These are phyloP conservation scores for Hypena proboscidalis DNA, from an alignment of 2,888 invertebrate species.

Conservation along the genomic window DNA sequence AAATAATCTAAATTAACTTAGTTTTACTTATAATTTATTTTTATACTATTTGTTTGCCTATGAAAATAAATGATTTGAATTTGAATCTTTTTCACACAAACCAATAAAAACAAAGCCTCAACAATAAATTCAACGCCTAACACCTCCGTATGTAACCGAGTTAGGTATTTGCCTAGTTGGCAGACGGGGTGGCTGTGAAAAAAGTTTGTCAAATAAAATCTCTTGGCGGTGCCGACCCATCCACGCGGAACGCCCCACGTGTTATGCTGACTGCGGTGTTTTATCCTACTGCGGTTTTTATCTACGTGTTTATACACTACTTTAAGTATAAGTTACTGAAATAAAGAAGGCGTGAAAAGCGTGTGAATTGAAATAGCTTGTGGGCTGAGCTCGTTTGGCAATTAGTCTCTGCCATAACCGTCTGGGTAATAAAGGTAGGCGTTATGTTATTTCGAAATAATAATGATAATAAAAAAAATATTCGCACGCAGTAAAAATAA, in stretches of 20 bases:
- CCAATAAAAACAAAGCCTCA: not conserved
- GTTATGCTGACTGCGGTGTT: slow-evolving; percentile 66
- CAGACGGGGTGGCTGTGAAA: slow-evolving; percentile 78
- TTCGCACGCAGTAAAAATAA: too few relatives aligned
- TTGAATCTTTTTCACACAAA: not conserved
- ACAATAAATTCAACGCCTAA: slow-evolving; percentile 7
- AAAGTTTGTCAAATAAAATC: slow-evolving; percentile 82
- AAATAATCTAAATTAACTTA: too few relatives aligned
- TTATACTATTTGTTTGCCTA: too few relatives aligned
- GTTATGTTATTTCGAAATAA: too few relatives aligned
- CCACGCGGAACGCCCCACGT: slow-evolving; percentile 67
- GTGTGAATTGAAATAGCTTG: too few relatives aligned
- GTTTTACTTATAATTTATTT: too few relatives aligned
- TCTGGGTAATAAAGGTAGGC: too few relatives aligned
- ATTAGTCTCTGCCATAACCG: too few relatives aligned
- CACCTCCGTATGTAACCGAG: slow-evolving; percentile 46
- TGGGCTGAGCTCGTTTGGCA: too few relatives aligned
- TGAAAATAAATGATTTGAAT: too few relatives aligned
- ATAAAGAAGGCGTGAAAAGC: too few relatives aligned
- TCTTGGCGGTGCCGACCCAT: slow-evolving; percentile 58
- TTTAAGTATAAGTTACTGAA: not conserved
- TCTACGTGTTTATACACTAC: slow-evolving; percentile 21
- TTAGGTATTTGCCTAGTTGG: slow-evolving; percentile 80
- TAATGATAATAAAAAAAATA: too few relatives aligned
- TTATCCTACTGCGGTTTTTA: slow-evolving; percentile 51